Percentiles rank a stretch among this genome's conserved stretches.
phyloP scores from a whole-genome alignment of 2,797 vertebrate genomes.

The Kryptopterus vitreolus region DNA sequence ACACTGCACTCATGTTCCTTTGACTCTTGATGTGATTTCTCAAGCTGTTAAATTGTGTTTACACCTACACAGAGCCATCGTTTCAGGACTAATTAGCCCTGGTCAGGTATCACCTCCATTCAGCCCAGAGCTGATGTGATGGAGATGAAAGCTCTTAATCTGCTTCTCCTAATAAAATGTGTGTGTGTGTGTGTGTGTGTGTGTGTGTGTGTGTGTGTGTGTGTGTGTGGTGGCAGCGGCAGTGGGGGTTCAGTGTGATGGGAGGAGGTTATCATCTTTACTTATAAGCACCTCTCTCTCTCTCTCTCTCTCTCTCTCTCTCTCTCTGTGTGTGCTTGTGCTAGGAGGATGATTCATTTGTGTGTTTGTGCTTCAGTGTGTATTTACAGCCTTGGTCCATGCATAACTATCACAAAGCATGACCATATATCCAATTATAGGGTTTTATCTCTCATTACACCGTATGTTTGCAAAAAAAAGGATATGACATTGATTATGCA shows the following conservation, averaged over 20 bases:
- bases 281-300: conserved; percentile 1
- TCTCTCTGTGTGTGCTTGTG: too few relatives aligned
- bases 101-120: conserved; percentile 4
- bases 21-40: neutral
- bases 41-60: neutral
- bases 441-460: too few relatives aligned
- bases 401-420: neutral
- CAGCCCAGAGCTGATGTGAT: neutral
- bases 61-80: neutral
- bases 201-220: neutral
- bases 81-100: neutral
- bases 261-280: conserved; percentile 1
- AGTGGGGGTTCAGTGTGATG: neutral
- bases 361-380: neutral
- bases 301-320: too few relatives aligned
- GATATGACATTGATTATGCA: neutral
- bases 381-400: neutral
- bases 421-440: neutral
- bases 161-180: conserved; percentile 7
- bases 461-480: too few relatives aligned
- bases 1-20: neutral
- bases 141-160: conserved; percentile 22
- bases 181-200: neutral
- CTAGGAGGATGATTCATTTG: neutral
- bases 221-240: neutral